These are phyloP conservation scores for Parochlus steinenii DNA, from an alignment of 2,888 invertebrate species.

Conservation along the genomic window DNA sequence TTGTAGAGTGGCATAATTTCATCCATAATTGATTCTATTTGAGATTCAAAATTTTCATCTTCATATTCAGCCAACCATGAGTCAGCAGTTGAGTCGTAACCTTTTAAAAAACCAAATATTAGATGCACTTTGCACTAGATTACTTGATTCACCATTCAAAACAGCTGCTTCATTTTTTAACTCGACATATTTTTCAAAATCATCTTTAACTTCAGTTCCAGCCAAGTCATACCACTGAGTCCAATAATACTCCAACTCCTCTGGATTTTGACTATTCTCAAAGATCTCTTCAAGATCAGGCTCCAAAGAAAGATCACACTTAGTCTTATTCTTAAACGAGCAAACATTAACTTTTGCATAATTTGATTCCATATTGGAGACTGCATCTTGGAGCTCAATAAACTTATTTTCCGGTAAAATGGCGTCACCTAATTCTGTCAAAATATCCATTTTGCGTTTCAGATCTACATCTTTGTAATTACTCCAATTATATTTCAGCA, in stretches of 20 bases:
- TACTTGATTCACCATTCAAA: conserved; percentile 39
- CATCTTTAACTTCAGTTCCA: conserved; percentile 41
- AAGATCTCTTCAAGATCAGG: conserved; percentile 58
- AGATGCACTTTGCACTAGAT: no score
- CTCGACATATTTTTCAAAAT: conserved; percentile 48
- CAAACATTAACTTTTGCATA: conserved; percentile 67
- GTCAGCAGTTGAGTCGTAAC: conserved; percentile 50
- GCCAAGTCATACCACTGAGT: conserved; percentile 60
- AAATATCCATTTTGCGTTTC: conserved; percentile 55
- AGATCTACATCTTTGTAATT: conserved; percentile 49
- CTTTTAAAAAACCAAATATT: conserved; percentile 31
- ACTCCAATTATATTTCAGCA: conserved; percentile 50
- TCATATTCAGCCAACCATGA: conserved; percentile 57
- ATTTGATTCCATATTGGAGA: conserved; percentile 57
- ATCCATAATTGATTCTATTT: conserved; percentile 50
- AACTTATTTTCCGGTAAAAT: conserved; percentile 54
- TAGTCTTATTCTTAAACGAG: conserved; percentile 39
- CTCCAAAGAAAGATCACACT: conserved; percentile 52
- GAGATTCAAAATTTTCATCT: conserved; percentile 47
- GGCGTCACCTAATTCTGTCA: conserved; percentile 53
- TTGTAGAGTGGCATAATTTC: conserved; percentile 65
- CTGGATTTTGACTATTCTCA: conserved; percentile 51
- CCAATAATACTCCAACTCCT: conserved; percentile 66
- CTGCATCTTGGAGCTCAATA: conserved; percentile 39
- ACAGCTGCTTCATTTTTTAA: conserved; percentile 53